phyloP scores from a whole-genome alignment of 1,140 invertebrate genomes.

The Drosophila tsacasi region DNA sequence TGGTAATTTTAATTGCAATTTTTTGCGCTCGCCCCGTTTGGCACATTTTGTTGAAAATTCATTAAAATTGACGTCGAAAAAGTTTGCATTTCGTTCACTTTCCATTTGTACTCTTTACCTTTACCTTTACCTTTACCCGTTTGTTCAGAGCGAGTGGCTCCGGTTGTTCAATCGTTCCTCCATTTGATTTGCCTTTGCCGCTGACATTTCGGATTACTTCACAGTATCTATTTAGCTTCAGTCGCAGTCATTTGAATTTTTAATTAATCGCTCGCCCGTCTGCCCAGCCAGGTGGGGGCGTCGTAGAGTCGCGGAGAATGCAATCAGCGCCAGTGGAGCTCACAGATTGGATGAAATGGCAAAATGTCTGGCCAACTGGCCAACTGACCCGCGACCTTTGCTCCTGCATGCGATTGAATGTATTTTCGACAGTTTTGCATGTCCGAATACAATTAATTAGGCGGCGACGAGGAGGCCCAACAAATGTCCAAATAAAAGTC shows the following conservation, averaged over 20 bases:
- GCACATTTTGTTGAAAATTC: conserved; percentile 81
- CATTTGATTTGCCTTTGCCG: conserved; percentile 54
- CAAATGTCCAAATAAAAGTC: conserved; percentile 79
- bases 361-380: conserved; percentile 17
- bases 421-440: conserved; percentile 73
- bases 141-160: conserved; percentile 46
- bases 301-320: conserved; percentile 33
- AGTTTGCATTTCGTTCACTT: conserved; percentile 65
- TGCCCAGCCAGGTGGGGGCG: conserved; percentile 34
- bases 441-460: conserved; percentile 73
- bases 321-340: conserved; percentile 31
- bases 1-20: conserved; percentile 80
- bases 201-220: conserved; percentile 67
- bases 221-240: conserved; percentile 76
- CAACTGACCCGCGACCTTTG: conserved; percentile 39
- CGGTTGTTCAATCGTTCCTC: conserved; percentile 53
- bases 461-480: conserved; percentile 35
- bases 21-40: conserved; percentile 63
- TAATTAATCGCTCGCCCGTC: conserved; percentile 67
- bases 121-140: conserved; percentile 25
- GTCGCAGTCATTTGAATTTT: conserved; percentile 75
- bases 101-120: conserved; percentile 29
- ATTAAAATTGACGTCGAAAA: conserved; percentile 75
- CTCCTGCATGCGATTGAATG: conserved; percentile 31
- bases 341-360: conserved; percentile 29